Percentiles rank a stretch among this genome's conserved stretches.
Conservation (phyloP, 2,888 invertebrate genomes). For the Drosophila quinaria region DNA sequence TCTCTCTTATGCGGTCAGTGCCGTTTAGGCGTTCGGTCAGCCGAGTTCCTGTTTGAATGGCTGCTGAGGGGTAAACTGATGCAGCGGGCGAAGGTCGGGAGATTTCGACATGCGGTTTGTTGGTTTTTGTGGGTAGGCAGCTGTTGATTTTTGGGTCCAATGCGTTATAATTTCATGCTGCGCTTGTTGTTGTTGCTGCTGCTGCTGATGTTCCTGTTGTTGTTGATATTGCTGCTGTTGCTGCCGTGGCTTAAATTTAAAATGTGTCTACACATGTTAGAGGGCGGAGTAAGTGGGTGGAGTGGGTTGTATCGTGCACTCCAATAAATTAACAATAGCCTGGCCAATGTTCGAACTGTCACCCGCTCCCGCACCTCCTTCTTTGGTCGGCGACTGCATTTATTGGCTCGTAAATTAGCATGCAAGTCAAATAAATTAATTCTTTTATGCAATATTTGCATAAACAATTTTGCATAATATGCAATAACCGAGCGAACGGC, state of each 20-base stretch:
- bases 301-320: slow-evolving; percentile 31
- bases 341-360: slow-evolving; percentile 46
- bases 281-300: slow-evolving; percentile 6
- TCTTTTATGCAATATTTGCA: slow-evolving; percentile 82
- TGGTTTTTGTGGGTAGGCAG: slow-evolving; percentile 76
- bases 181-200: slow-evolving; percentile 29
- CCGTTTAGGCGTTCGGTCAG: slow-evolving; percentile 75
- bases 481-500: slow-evolving; percentile 61
- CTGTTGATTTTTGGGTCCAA: slow-evolving; percentile 78
- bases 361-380: neutral
- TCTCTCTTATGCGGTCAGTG: slow-evolving; percentile 70
- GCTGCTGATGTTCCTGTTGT: slow-evolving; percentile 37
- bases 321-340: slow-evolving; percentile 77
- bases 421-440: slow-evolving; percentile 81
- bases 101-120: slow-evolving; percentile 75
- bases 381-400: slow-evolving; percentile 47
- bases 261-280: slow-evolving; percentile 72
- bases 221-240: slow-evolving; percentile 41
- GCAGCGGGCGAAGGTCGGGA: slow-evolving; percentile 23
- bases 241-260: slow-evolving; percentile 69
- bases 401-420: slow-evolving; percentile 80
- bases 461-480: slow-evolving; percentile 83
- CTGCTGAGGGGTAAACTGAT: slow-evolving; percentile 15
- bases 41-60: slow-evolving; percentile 59
- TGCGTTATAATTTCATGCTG: slow-evolving; percentile 75